Percentiles rank a stretch among this genome's conserved stretches.
Conservation (phyloP, 1,140 invertebrate species). For the Sinella curviseta region DNA sequence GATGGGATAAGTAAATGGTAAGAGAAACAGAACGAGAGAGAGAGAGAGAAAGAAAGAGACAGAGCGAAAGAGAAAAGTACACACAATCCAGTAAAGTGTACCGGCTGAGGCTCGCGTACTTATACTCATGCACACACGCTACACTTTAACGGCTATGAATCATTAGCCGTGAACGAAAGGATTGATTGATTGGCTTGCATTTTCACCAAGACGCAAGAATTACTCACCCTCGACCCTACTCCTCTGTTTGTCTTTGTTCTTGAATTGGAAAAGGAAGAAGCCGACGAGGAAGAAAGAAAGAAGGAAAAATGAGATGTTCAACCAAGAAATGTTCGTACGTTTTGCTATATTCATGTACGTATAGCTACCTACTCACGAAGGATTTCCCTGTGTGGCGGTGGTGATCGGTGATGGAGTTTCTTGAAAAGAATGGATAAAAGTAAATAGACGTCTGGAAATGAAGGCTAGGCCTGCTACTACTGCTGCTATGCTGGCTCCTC, state of each 20-base stretch:
- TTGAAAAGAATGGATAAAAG: slow-evolving; percentile 3
- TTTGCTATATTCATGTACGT: too few relatives aligned
- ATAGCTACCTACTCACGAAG: slow-evolving; percentile 17
- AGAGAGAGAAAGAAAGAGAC: too few relatives aligned
- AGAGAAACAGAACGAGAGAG: too few relatives aligned
- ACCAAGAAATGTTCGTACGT: not conserved
- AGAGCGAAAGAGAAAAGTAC: not conserved
- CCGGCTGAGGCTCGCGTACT: too few relatives aligned
- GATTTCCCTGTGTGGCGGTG: not conserved
- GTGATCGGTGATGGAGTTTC: slow-evolving; percentile 10
- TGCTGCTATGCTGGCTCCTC: not conserved
- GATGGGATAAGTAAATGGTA: too few relatives aligned
- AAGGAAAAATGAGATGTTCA: slow-evolving; percentile 10
- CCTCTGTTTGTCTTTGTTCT: slow-evolving; percentile 21
- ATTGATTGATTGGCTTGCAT: slow-evolving; percentile 24
- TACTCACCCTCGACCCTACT: not conserved
- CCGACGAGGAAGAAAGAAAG: not conserved
- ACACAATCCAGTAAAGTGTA: too few relatives aligned
- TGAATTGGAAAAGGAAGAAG: slow-evolving; percentile 12
- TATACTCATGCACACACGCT: not conserved
- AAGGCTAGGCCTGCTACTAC: not conserved
- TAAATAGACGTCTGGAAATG: not conserved
- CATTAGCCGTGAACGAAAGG: slow-evolving; percentile 22
- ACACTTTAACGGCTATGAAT: slow-evolving; percentile 2
- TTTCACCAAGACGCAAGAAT: slow-evolving; percentile 24